phyloP scores from a whole-genome alignment of 92 coral and sea anemone species.

The Porites divaricata region DNA sequence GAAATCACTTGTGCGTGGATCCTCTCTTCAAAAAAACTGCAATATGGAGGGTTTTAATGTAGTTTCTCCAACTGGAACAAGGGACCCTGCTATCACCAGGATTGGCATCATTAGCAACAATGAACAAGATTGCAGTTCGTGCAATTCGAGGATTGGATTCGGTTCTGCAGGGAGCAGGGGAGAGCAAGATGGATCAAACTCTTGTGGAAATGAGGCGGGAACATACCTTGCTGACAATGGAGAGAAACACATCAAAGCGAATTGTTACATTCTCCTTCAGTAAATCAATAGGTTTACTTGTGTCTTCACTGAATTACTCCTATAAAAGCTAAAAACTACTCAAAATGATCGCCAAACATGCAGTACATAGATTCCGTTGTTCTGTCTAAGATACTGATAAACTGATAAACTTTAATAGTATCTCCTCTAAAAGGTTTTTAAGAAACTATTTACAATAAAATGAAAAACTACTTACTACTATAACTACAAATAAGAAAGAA shows the following conservation, averaged over 20 bases:
- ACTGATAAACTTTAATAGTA: too few relatives aligned
- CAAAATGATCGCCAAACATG: too few relatives aligned
- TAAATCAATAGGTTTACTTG: background rate
- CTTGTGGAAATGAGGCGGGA: constrained; percentile 24
- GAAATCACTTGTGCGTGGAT: constrained; percentile 40
- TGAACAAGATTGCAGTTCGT: constrained; percentile 25
- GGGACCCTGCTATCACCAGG: constrained; percentile 16
- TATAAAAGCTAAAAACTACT: background rate
- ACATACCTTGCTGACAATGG: background rate
- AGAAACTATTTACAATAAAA: too few relatives aligned
- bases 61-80: background rate
- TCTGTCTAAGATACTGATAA: too few relatives aligned
- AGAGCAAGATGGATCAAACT: background rate
- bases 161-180: constrained; percentile 10
- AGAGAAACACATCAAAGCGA: constrained; percentile 6
- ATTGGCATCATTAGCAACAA: constrained; percentile 43
- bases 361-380: too few relatives aligned
- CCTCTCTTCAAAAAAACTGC: constrained; percentile 41
- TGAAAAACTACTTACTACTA: too few relatives aligned
- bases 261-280: constrained; percentile 30
- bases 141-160: constrained; percentile 48
- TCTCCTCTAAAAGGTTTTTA: too few relatives aligned
- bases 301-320: background rate
- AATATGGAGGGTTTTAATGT: constrained; percentile 52
- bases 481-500: too few relatives aligned